A percentile compares a stretch with the other conserved stretches of the same genome.
Conservation (phyloP, 2,888 invertebrate genomes). For the Microplitis manilae region DNA sequence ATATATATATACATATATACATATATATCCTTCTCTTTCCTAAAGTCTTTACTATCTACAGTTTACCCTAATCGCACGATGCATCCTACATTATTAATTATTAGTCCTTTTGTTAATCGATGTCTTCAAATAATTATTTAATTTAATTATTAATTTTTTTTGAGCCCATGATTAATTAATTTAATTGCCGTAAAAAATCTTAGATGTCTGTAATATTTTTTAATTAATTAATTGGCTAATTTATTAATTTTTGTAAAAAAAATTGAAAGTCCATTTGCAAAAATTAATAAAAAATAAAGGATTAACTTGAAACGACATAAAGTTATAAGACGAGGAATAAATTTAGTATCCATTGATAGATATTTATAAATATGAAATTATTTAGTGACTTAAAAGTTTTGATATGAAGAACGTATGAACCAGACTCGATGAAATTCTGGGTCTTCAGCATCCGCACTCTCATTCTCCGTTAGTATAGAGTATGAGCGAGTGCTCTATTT, state of each 20-base stretch:
- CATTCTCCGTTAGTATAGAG: neutral
- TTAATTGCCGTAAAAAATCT: too few species aligned
- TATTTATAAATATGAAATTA: too few species aligned
- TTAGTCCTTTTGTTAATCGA: neutral
- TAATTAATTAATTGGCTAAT: too few species aligned
- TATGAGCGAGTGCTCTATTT: slow-evolving; percentile 57
- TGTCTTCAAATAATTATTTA: neutral
- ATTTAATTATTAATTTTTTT: neutral
- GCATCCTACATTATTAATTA: slow-evolving; percentile 63
- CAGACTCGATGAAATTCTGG: slow-evolving; percentile 61
- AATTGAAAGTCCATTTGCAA: too few species aligned
- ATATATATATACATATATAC: slow-evolving; percentile 56
- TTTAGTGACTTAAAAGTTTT: neutral
- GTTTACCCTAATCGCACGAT: slow-evolving; percentile 60
- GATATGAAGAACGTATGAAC: slow-evolving; percentile 40
- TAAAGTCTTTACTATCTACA: slow-evolving; percentile 51
- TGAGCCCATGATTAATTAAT: neutral
- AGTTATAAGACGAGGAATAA: neutral
- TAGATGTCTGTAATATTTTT: too few species aligned
- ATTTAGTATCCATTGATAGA: neutral
- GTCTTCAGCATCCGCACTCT: slow-evolving; percentile 49
- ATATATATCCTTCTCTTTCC: slow-evolving; percentile 50
- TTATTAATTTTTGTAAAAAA: too few species aligned
- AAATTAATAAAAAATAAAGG: too few species aligned
- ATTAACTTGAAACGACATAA: too few species aligned